Evolutionary conservation across 2,888 invertebrate species (phyloP).

Genomic region (Callimorpha dominula): DNA sequence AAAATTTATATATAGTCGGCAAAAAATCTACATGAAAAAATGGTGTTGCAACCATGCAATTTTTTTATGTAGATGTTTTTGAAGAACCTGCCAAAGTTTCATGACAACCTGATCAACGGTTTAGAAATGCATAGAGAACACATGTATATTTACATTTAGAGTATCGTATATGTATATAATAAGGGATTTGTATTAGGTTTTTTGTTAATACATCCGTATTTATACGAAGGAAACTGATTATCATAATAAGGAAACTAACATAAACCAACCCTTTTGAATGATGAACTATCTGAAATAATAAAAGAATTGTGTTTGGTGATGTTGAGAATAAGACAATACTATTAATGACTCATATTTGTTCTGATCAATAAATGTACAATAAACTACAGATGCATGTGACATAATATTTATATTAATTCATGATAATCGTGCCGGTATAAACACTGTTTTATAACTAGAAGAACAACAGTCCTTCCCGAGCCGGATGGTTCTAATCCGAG

Average conservation of each 20-base stretch:
- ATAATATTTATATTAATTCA: background rate
- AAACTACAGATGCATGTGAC: background rate
- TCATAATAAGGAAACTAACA: background rate
- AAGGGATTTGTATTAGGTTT: no score
- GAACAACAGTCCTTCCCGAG: background rate
- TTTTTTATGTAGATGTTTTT: no score
- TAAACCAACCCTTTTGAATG: background rate
- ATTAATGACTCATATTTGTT: background rate
- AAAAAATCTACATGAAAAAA: no score
- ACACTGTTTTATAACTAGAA: background rate
- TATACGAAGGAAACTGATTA: background rate
- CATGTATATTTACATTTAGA: no score
- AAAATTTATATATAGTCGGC: no score
- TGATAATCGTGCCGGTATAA: background rate
- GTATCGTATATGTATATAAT: no score
- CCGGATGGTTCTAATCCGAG: background rate
- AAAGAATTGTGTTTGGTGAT: background rate
- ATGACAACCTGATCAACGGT: no score
- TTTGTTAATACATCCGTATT: background rate
- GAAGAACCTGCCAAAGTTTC: no score
- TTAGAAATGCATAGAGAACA: no score
- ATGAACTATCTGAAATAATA: background rate
- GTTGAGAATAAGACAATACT: background rate
- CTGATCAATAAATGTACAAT: background rate
- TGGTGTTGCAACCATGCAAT: no score